Conservation (phyloP, 2,797 vertebrate genomes). For the Remorina albescens region DNA sequence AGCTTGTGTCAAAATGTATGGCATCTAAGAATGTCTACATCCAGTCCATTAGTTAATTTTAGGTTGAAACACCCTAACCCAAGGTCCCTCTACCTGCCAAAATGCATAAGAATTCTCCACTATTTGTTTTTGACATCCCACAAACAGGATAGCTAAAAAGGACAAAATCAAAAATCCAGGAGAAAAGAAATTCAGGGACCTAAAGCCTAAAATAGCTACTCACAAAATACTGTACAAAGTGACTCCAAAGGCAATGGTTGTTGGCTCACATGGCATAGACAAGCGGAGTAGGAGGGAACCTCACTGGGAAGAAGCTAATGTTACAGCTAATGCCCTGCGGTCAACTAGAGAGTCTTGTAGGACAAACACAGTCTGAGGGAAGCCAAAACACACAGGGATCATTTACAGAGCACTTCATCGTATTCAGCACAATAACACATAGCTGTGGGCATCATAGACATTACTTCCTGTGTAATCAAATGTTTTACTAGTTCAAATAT, state of each 20-base stretch:
- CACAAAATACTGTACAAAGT: constrained; percentile 42
- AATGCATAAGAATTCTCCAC: constrained; percentile 15
- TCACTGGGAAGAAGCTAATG: constrained; percentile 69
- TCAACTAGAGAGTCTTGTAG: constrained; percentile 67
- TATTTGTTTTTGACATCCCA: constrained; percentile 41
- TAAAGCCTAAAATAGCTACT: constrained; percentile 40
- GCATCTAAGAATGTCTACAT: constrained; percentile 41
- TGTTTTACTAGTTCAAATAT: constrained; percentile 27
- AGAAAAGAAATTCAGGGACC: constrained; percentile 40
- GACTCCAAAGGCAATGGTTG: constrained; percentile 57
- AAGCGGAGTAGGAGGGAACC: constrained; percentile 54
- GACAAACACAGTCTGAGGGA: constrained; percentile 76
- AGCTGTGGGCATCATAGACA: constrained; percentile 48
- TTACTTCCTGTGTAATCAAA: constrained; percentile 33
- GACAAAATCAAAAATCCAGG: constrained; percentile 19
- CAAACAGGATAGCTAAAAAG: constrained; percentile 40
- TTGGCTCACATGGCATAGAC: constrained; percentile 55
- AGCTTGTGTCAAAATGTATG: constrained; percentile 23
- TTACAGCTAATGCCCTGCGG: constrained; percentile 78
- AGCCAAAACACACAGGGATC: constrained; percentile 77
- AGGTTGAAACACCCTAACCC: constrained; percentile 32
- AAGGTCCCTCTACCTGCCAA: constrained; percentile 30
- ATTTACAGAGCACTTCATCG: constrained; percentile 69
- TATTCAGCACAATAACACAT: constrained; percentile 59
- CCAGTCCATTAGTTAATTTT: constrained; percentile 43